These are phyloP conservation scores for Leucophenga maculata DNA, from an alignment of 2,888 invertebrate species.

Conservation along the genomic window DNA sequence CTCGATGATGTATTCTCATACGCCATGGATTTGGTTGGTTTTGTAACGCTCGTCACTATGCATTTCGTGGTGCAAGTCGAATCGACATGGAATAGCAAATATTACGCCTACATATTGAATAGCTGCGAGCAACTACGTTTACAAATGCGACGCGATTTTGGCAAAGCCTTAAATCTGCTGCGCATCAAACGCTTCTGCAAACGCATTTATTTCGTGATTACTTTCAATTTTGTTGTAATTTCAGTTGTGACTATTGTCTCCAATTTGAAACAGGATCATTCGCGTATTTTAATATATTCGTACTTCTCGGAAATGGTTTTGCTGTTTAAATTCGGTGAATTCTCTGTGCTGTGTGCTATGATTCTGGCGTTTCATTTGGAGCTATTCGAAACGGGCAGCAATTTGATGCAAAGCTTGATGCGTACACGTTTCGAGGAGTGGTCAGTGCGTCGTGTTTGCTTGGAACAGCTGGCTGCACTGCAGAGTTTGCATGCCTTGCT, in stretches of 20 bases:
- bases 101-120: slow-evolving; percentile 34
- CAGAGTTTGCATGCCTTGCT: slow-evolving; percentile 53
- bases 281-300: neutral
- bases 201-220: neutral
- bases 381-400: slow-evolving; percentile 28
- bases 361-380: slow-evolving; percentile 48
- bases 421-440: neutral
- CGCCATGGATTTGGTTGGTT: slow-evolving; percentile 48
- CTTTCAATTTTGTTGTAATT: neutral
- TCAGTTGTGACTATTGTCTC: neutral
- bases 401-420: neutral
- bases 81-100: slow-evolving; percentile 36
- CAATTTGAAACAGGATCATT: no score
- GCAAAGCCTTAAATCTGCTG: slow-evolving; percentile 31
- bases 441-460: neutral
- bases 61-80: slow-evolving; percentile 34
- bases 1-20: slow-evolving; percentile 51
- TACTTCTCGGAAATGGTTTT: slow-evolving; percentile 55
- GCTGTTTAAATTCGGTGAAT: slow-evolving; percentile 54
- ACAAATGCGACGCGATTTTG: slow-evolving; percentile 36
- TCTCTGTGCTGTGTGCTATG: slow-evolving; percentile 43
- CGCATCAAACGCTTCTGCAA: slow-evolving; percentile 39
- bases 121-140: slow-evolving; percentile 38
- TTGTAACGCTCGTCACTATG: slow-evolving; percentile 32
- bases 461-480: slow-evolving; percentile 41